These are phyloP conservation scores for Phalacrocorax pelagicus DNA, from an alignment of 2,113 vertebrate genomes.

Conservation along the genomic window DNA sequence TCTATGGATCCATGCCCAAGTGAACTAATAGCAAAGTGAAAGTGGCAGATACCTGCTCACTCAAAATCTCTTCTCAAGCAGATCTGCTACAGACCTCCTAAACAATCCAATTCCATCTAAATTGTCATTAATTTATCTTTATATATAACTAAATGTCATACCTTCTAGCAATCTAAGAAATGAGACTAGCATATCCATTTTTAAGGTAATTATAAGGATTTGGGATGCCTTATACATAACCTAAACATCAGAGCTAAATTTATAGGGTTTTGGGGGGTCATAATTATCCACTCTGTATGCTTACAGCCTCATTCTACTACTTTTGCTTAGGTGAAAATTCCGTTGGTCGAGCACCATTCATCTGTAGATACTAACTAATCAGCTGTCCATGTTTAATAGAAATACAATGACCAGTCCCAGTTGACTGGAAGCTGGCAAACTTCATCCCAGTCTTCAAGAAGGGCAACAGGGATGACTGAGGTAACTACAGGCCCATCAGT, in stretches of 20 bases:
- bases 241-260: background rate
- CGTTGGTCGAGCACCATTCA: no score
- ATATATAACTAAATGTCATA: background rate
- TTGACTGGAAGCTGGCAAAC: no score
- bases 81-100: background rate
- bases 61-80: background rate
- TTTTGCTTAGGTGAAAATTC: background rate
- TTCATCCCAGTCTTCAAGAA: no score
- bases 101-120: background rate
- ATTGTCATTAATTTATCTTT: background rate
- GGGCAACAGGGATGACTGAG: no score
- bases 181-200: background rate
- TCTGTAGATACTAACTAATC: background rate
- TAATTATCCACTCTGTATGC: background rate
- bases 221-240: background rate
- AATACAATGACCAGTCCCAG: background rate
- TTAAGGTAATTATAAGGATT: background rate
- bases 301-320: background rate
- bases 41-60: background rate
- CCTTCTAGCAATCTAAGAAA: background rate
- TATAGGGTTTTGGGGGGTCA: background rate
- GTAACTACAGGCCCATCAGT: no score
- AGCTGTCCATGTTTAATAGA: background rate
- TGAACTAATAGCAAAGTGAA: background rate
- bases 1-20: background rate